phyloP scores from a whole-genome alignment of 2,113 vertebrate genomes.

The Amphilophus citrinellus region DNA sequence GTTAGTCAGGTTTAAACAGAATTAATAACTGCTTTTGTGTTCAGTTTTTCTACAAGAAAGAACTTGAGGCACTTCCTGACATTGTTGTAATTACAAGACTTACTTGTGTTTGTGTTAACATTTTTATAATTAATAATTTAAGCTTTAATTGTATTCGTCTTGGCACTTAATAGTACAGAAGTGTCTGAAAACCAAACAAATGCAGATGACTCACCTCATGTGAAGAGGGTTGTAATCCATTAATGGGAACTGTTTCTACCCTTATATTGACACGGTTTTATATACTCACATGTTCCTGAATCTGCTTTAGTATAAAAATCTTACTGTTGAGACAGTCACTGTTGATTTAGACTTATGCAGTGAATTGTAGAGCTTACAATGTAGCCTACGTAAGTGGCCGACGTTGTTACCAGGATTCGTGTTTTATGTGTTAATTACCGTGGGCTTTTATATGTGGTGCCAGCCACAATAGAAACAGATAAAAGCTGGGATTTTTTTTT shows the following conservation, averaged over 20 bases:
- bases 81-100: background rate
- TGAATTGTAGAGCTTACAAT: background rate
- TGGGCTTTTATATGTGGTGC: too few relatives aligned
- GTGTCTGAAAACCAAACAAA: slow-evolving; percentile 4
- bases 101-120: background rate
- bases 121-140: slow-evolving; percentile 1
- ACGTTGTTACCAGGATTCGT: background rate
- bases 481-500: too few relatives aligned
- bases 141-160: background rate
- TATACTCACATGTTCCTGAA: background rate
- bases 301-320: background rate
- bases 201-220: background rate
- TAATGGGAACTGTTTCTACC: background rate
- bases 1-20: background rate
- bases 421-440: too few relatives aligned
- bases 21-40: background rate
- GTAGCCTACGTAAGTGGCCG: background rate
- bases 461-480: too few relatives aligned
- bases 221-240: background rate
- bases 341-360: background rate
- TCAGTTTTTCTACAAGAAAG: slow-evolving; percentile 1
- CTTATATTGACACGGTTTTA: background rate
- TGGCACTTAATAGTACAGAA: background rate
- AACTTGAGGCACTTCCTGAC: background rate
- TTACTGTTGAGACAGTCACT: background rate